Base-by-base conservation (phyloP, 2,888 invertebrate genomes). In the Drepanosiphum platanoidis region DNA sequence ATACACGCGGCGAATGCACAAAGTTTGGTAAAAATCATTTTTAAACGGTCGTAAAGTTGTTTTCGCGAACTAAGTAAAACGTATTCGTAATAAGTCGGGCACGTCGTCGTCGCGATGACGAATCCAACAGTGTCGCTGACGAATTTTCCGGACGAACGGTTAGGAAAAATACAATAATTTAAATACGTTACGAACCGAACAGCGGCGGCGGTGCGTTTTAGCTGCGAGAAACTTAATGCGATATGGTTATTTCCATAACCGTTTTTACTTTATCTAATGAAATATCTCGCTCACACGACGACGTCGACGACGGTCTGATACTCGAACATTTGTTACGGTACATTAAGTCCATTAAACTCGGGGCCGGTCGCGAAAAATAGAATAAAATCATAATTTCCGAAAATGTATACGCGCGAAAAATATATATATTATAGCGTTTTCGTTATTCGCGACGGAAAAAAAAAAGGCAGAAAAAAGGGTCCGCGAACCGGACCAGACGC, bases 341-440 rank as follows among this genome's bases (percentile, higher is more conserved):
- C 74, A 74, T 74, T 74, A 74, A 74, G 52, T 52, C 52, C 74
- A 74, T 74, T 74, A 74, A 52, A 52, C 32, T 52, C n/a, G 32
- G 71, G n/a, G 11, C 42, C 11, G 27, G 27, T 42, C 30, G 8
- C 8, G 15, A 72, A 72, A 39, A 72, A 42, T 42, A 7, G 71
- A 72, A 42, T 71, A 71, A 71, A 71, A 71, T 71, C n/a, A 72
- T 72, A 30, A 72, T 72, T 72, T 72, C n/a, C 39, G 27, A 61
- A 68, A 70, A 32, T 30, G 9, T 39, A 36, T 39, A 71, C 13
- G n/a, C n/a, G n/a, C n/a, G n/a, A n/a, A n/a, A n/a, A n/a, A 39
- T 71, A 36, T 70, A 70, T 71, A 42, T 1, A 8, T 13, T 42
- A 1, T 71, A n/a, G 39, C n/a, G 27, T 36, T 71, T 39, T 5